Conservation (phyloP, 1,140 invertebrate species). For the Tachypleus tridentatus region DNA sequence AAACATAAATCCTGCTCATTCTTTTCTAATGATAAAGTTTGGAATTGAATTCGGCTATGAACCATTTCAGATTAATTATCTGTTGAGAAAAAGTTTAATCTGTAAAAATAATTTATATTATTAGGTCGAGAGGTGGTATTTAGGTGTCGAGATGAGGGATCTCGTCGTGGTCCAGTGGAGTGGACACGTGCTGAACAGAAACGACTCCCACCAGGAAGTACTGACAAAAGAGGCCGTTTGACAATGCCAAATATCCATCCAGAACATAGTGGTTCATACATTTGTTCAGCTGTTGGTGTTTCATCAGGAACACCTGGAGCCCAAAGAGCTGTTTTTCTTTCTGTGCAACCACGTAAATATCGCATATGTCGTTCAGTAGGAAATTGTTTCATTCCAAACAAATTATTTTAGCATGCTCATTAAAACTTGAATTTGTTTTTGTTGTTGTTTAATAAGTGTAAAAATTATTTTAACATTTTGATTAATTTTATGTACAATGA, state of each 20-base stretch:
- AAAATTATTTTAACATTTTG: too few species aligned
- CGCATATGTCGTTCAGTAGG: constrained; percentile 4
- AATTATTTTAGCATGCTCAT: too few species aligned
- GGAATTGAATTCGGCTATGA: too few species aligned
- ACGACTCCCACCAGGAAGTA: constrained; percentile 54
- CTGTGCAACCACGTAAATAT: constrained; percentile 59
- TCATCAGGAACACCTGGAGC: constrained; percentile 45
- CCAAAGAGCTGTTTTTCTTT: constrained; percentile 46
- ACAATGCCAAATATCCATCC: constrained; percentile 72
- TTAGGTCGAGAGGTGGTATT: constrained; percentile 73
- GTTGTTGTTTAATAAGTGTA: too few species aligned
- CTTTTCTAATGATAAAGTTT: not conserved
- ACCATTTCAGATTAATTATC: too few species aligned
- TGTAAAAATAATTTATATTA: not conserved
- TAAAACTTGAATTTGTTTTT: too few species aligned
- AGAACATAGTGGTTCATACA: constrained; percentile 60
- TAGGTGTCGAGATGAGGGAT: constrained; percentile 79
- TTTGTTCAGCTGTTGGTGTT: constrained; percentile 62
- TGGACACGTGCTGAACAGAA: constrained; percentile 58
- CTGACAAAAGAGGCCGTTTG: constrained; percentile 57
- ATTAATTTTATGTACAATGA: too few species aligned
- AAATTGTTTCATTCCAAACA: too few species aligned
- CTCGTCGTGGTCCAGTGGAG: constrained; percentile 53
- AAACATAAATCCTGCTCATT: too few species aligned
- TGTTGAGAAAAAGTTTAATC: too few species aligned